Evolutionary conservation across 2,113 vertebrate species (phyloP).

Genomic region (Mesitornis unicolor): DNA sequence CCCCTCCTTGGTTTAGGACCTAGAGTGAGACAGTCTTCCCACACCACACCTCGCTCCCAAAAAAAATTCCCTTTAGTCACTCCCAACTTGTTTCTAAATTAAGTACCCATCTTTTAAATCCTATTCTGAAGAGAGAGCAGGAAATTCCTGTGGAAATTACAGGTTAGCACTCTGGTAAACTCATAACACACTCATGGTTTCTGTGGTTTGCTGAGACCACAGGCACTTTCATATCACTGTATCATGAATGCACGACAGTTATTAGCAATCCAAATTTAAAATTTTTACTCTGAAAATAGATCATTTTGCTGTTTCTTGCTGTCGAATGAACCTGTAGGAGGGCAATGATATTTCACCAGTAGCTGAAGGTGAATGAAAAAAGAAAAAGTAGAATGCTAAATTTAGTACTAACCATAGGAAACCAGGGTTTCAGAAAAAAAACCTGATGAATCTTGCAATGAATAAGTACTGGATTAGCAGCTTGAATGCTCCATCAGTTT

Average conservation of each 20-base stretch:
- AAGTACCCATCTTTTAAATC: neutral
- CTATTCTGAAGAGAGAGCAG: neutral
- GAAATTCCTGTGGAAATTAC: neutral
- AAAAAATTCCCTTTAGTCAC: neutral
- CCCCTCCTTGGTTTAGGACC: neutral
- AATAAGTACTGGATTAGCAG: neutral
- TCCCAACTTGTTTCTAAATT: neutral
- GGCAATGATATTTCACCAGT: neutral
- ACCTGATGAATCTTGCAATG: neutral
- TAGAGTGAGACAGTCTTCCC: neutral
- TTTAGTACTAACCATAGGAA: neutral
- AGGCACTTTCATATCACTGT: neutral
- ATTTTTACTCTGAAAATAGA: neutral
- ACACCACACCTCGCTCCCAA: neutral
- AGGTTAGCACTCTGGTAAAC: neutral
- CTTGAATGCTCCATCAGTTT: neutral
- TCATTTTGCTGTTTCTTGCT: neutral
- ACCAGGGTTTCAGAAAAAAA: neutral
- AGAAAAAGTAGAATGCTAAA: neutral
- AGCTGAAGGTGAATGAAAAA: neutral
- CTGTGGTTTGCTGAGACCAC: neutral
- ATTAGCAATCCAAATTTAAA: neutral
- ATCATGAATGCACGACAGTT: neutral
- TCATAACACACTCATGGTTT: neutral
- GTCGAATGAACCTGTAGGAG: neutral